Conservation (phyloP, 2,797 vertebrate genomes). For the Alectoris magna region DNA sequence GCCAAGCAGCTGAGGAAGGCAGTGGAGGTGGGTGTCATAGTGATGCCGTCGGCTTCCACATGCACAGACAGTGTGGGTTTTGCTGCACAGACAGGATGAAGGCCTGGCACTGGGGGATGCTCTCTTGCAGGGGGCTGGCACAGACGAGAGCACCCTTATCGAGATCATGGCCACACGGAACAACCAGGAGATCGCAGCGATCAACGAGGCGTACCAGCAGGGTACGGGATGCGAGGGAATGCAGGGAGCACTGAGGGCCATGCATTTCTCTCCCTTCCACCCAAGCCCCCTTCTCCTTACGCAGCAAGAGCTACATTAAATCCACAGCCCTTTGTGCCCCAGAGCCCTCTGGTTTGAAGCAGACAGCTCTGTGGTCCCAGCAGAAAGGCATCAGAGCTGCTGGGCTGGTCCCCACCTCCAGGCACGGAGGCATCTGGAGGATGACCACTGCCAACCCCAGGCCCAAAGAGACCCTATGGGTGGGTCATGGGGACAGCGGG, state of each 20-base stretch:
- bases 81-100: not conserved
- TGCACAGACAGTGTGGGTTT: rapidly evolving
- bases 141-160: constrained; percentile 92
- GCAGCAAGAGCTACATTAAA: not conserved
- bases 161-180: constrained; percentile 93
- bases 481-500: rapidly evolving
- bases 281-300: not conserved
- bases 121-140: constrained; percentile 89
- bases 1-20: constrained; percentile 98
- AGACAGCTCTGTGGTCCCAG: not conserved
- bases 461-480: not conserved
- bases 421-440: not conserved
- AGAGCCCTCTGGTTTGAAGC: not conserved
- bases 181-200: constrained; percentile 89
- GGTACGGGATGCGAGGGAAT: constrained; percentile 74
- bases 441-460: rapidly evolving
- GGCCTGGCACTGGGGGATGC: not conserved
- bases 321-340: not conserved
- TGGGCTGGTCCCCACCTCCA: not conserved
- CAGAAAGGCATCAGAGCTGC: not conserved
- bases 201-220: constrained; percentile 87
- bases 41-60: not conserved
- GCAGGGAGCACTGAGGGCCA: not conserved
- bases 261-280: not conserved
- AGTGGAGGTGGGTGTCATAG: constrained; percentile 85